Base-by-base conservation (phyloP, 2,797 vertebrate species). In the Leptoclinus maculatus region DNA sequence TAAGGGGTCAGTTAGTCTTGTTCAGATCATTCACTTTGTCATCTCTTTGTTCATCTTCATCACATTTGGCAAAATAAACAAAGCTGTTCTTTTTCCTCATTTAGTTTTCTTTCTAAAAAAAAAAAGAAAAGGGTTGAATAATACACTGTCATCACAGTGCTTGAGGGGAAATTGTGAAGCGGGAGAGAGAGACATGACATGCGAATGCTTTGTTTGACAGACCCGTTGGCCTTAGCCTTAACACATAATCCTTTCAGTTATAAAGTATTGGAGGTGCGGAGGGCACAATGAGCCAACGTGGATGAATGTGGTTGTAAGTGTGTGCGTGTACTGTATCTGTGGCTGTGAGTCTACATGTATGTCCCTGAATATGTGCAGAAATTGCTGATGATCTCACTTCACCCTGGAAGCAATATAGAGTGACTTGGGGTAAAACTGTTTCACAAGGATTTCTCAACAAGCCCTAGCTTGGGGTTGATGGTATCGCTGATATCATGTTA, bases 391-490 rank as follows among this genome's bases (percentile, higher is more conserved):
- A 79, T 71, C 65, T 86, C 58, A 84, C 69, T 58, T 76, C 17
- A 64, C 38, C 49, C 59, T 78, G 13, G 43, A 64, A 62, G 77
- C 56, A 71, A 80, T 63, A 64, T 45, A 38, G 25, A 65, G 21
- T 25, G 72, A 74, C 32, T 43, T 12, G 27, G 25, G 54, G n/a
- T 38, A 43, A 79, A 79, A 72, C 41, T 16, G 17, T 29, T 66
- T 19, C 36, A 53, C 25, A 43, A 4, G 36, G 43, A 84, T 71
- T 83, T n/a, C 51, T 79, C 29, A 79, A 86, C 89, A 92, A 84
- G 88, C 79, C 82, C 71, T 64, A 78, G 59, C 90, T 79, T 88
- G 87, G 66, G 59, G 51, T 71, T 78, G 80, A 86, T 74, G 41
- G 29, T 71, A 82, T 83, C 47, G 7, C 54, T 73, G 66, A 80